These are phyloP conservation scores for Metopia argyrocephala DNA, from an alignment of 2,888 invertebrate genomes.

Conservation along the genomic window DNA sequence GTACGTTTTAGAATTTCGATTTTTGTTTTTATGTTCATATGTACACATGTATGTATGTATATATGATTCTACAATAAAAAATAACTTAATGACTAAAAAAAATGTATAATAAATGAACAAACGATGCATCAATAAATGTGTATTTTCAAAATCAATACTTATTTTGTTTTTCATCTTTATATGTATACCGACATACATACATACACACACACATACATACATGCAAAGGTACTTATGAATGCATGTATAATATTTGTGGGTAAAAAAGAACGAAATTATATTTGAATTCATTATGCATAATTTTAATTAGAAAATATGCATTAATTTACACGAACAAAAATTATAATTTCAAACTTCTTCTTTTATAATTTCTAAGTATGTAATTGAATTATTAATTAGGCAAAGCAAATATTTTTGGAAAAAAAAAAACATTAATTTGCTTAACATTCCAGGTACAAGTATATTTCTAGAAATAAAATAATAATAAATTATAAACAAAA, in stretches of 20 bases:
- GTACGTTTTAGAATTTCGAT: constrained; percentile 21
- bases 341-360: background rate
- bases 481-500: background rate
- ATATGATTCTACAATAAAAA: background rate
- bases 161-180: background rate
- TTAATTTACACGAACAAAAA: background rate
- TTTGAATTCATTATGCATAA: background rate
- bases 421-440: background rate
- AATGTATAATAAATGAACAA: background rate
- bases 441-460: too few species aligned
- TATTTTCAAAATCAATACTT: background rate
- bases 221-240: background rate
- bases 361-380: background rate
- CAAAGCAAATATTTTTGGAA: background rate
- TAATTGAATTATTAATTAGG: background rate
- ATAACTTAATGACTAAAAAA: background rate
- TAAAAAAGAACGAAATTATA: background rate
- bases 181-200: too few species aligned
- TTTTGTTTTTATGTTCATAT: background rate
- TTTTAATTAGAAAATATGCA: background rate
- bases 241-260: too few species aligned
- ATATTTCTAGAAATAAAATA: background rate
- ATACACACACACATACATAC: too few species aligned
- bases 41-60: background rate
- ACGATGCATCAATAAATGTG: background rate